Conservation (phyloP, 2,113 vertebrate species). For the Sander lucioperca region DNA sequence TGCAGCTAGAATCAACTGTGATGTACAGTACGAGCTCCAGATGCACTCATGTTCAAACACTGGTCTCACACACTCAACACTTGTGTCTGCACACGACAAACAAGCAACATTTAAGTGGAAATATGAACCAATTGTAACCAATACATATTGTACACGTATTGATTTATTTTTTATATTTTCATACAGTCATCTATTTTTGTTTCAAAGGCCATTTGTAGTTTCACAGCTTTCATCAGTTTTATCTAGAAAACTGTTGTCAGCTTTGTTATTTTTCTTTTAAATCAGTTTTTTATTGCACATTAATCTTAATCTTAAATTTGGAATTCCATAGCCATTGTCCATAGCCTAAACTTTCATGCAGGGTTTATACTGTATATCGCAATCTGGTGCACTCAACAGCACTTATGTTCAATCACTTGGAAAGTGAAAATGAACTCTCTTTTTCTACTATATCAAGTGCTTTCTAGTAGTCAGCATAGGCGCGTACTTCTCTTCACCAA, state of each 20-base stretch:
- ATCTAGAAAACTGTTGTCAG: not conserved
- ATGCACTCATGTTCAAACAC: not conserved
- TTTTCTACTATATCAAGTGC: not conserved
- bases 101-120: not conserved
- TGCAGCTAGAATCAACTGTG: not conserved
- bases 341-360: not conserved
- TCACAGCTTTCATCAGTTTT: not conserved
- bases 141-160: not conserved
- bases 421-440: conserved; percentile 9
- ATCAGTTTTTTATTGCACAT: too few relatives aligned
- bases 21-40: not conserved
- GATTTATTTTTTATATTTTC: not conserved
- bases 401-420: not conserved
- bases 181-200: not conserved
- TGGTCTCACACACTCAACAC: conserved; percentile 2
- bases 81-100: not conserved
- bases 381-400: not conserved
- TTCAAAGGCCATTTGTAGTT: not conserved
- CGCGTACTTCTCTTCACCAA: not conserved
- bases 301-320: too few relatives aligned
- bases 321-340: too few relatives aligned
- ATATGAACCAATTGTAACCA: not conserved
- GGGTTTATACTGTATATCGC: not conserved
- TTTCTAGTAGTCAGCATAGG: not conserved
- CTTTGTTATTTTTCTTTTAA: too few relatives aligned